These are phyloP conservation scores for Chironomus riparius DNA, from an alignment of 2,888 invertebrate species.

Conservation along the genomic window DNA sequence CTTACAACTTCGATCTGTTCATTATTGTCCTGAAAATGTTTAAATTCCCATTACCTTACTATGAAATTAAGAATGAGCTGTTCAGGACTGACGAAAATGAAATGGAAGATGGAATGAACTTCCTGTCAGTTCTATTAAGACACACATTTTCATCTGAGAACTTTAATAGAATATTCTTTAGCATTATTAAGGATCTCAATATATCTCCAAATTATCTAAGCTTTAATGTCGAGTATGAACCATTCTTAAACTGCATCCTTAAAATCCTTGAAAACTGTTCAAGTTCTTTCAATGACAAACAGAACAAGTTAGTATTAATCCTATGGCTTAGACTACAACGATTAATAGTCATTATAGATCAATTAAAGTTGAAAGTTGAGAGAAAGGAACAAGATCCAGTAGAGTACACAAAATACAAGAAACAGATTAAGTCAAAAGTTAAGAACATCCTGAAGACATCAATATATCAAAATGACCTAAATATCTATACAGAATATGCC, in stretches of 20 bases:
- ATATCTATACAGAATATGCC: constrained; percentile 55
- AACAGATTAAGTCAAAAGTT: constrained; percentile 45
- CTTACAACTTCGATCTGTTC: constrained; percentile 52
- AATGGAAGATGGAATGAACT: constrained; percentile 35
- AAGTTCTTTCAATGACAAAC: constrained; percentile 8
- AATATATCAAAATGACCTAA: constrained; percentile 47
- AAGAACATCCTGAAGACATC: constrained; percentile 49
- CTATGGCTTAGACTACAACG: constrained; percentile 57
- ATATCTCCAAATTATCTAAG: constrained; percentile 8
- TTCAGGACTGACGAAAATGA: constrained; percentile 35
- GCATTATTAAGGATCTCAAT: constrained; percentile 10
- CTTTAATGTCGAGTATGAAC: constrained; percentile 19
- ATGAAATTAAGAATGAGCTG: constrained; percentile 39
- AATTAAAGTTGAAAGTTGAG: constrained; percentile 41
- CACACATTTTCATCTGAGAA: neutral
- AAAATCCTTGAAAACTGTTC: neutral
- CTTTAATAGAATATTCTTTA: neutral
- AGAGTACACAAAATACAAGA: constrained; percentile 6
- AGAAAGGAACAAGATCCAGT: constrained; percentile 34
- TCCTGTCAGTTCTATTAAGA: neutral
- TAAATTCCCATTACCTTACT: constrained; percentile 51
- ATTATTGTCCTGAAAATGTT: constrained; percentile 48
- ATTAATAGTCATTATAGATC: constrained; percentile 45
- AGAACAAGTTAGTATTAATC: constrained; percentile 44
- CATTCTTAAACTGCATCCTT: neutral